Percentiles rank a stretch among this genome's conserved stretches.
These are phyloP conservation scores for Heteropelma amictum DNA, from an alignment of 2,888 invertebrate species.

Conservation along the genomic window DNA sequence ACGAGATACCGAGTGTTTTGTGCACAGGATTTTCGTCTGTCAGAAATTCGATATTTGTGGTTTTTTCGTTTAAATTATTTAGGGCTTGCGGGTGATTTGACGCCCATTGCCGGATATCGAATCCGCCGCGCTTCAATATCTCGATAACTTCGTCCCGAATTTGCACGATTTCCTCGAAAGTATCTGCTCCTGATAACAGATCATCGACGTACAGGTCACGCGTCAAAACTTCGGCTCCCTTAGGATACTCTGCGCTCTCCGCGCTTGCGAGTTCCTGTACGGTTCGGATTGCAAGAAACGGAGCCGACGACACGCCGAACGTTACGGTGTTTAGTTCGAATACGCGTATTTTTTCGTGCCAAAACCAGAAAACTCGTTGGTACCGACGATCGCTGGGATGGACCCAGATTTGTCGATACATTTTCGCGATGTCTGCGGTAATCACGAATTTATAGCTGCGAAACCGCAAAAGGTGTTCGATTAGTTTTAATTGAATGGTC, in stretches of 20 bases:
- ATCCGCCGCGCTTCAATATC: slow-evolving; percentile 64
- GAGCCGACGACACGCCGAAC: slow-evolving; percentile 45
- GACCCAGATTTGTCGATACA: slow-evolving; percentile 37
- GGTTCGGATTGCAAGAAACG: slow-evolving; percentile 48
- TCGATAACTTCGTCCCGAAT: no score
- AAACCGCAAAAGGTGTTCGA: slow-evolving; percentile 29
- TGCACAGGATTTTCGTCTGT: slow-evolving; percentile 46
- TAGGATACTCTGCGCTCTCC: slow-evolving; percentile 45
- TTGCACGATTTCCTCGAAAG: slow-evolving; percentile 49
- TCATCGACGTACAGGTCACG: slow-evolving; percentile 59
- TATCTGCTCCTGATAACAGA: slow-evolving; percentile 53
- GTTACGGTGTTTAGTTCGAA: slow-evolving; percentile 50
- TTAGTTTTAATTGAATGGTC: slow-evolving; percentile 24
- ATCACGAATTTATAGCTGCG: no score
- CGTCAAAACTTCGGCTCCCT: slow-evolving; percentile 27
- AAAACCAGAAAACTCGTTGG: slow-evolving; percentile 50
- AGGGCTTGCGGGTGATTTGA: slow-evolving; percentile 47
- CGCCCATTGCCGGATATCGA: slow-evolving; percentile 64
- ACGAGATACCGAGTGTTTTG: slow-evolving; percentile 38
- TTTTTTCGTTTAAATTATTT: slow-evolving; percentile 15
- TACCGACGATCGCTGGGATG: slow-evolving; percentile 36
- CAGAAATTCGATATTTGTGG: slow-evolving; percentile 28
- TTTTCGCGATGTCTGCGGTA: slow-evolving; percentile 21
- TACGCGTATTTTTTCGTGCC: slow-evolving; percentile 7
- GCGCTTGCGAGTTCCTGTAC: slow-evolving; percentile 49